A percentile compares a stretch with the other conserved stretches of the same genome.
Conservation (phyloP, 2,888 invertebrate genomes). For the Lagria hirta region DNA sequence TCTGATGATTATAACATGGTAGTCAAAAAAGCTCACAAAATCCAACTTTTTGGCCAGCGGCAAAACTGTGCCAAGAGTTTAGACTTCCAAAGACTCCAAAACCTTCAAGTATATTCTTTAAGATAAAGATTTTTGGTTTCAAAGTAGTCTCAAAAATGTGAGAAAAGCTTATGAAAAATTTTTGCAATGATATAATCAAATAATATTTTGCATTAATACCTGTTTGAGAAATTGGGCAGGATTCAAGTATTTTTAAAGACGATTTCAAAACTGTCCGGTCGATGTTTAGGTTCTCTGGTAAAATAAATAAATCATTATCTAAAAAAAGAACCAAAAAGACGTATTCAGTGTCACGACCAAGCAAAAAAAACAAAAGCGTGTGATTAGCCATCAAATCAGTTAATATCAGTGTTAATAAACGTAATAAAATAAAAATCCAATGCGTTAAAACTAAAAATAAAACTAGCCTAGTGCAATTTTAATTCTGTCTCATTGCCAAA, state of each 20-base stretch:
- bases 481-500: slow-evolving; percentile 21
- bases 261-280: slow-evolving; percentile 21
- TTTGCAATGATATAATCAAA: neutral
- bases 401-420: slow-evolving; percentile 10
- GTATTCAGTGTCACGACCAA: slow-evolving; percentile 2
- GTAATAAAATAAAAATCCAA: slow-evolving; percentile 6
- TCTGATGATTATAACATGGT: no score
- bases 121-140: neutral
- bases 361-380: no score
- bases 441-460: slow-evolving; percentile 34
- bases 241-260: slow-evolving; percentile 26
- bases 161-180: neutral
- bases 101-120: neutral
- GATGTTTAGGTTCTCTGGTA: slow-evolving; percentile 22
- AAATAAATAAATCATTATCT: slow-evolving; percentile 18
- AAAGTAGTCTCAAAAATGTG: neutral
- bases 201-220: no score
- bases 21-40: no score
- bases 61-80: neutral
- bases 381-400: no score
- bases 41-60: no score
- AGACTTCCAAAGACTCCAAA: neutral
- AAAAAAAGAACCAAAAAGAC: slow-evolving; percentile 9
- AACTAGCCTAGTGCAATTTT: slow-evolving; percentile 19
- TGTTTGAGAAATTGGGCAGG: slow-evolving; percentile 21